These are phyloP conservation scores for Parnassius orleans DNA, from an alignment of 2,888 invertebrate species.

Conservation along the genomic window DNA sequence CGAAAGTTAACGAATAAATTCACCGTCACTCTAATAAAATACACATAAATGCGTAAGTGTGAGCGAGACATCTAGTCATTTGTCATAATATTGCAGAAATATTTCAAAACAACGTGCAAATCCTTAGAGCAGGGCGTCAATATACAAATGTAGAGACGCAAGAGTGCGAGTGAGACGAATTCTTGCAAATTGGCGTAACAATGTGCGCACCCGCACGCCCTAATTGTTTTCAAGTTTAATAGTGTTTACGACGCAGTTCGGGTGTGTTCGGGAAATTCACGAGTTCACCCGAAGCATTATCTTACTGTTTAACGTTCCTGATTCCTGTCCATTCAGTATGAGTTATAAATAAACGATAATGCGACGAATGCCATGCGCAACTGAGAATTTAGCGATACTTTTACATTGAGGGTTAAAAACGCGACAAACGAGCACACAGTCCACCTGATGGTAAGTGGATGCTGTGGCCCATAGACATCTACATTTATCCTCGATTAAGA, in stretches of 20 bases:
- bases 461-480: too few relatives aligned
- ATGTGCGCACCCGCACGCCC: conserved; percentile 6
- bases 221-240: conserved; percentile 18
- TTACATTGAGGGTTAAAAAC: too few relatives aligned
- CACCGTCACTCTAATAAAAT: too few relatives aligned
- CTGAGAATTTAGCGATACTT: too few relatives aligned
- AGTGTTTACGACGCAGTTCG: conserved; percentile 15
- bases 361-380: too few relatives aligned
- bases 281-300: conserved; percentile 7
- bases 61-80: background rate
- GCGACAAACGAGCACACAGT: too few relatives aligned
- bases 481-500: too few relatives aligned
- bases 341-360: background rate
- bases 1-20: background rate
- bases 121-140: background rate
- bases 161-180: conserved; percentile 7
- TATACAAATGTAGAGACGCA: background rate
- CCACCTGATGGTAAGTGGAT: too few relatives aligned
- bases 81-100: background rate
- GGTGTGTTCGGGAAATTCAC: conserved; percentile 2
- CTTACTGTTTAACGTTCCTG: background rate
- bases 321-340: background rate
- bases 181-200: conserved; percentile 1
- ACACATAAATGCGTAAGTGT: background rate
- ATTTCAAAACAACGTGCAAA: background rate